Conservation (phyloP, 1,140 invertebrate genomes). For the Atta texana region DNA sequence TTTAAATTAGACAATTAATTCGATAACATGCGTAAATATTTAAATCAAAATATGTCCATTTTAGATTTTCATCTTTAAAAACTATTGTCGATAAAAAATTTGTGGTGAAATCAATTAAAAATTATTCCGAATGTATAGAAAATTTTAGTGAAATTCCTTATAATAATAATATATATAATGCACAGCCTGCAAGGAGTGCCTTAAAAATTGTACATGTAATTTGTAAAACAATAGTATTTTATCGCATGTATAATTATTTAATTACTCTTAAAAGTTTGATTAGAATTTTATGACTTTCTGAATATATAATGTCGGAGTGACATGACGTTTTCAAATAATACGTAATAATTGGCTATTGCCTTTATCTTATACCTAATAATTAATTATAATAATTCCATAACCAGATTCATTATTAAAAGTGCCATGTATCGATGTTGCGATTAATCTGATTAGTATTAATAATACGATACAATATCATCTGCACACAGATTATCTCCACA, state of each 20-base stretch:
- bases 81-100: not conserved
- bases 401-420: not conserved
- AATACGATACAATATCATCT: slow-evolving; percentile 14
- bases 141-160: not conserved
- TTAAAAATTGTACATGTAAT: not conserved
- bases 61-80: not conserved
- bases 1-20: not conserved
- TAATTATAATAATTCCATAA: slow-evolving; percentile 3
- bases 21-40: not conserved
- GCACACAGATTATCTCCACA: not conserved
- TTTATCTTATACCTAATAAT: slow-evolving; percentile 21
- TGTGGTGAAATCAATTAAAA: not conserved
- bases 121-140: not conserved
- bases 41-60: not conserved
- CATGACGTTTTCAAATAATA: not conserved
- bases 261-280: not conserved
- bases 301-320: too few species aligned
- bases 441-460: slow-evolving; percentile 12
- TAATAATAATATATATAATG: not conserved
- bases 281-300: not conserved
- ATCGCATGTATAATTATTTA: not conserved
- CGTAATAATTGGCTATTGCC: not conserved
- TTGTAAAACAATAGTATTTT: not conserved
- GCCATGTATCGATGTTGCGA: not conserved
- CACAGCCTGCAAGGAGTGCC: not conserved